phyloP scores from a whole-genome alignment of 2,797 vertebrate genomes.

The Myioborus melanocephalus region DNA sequence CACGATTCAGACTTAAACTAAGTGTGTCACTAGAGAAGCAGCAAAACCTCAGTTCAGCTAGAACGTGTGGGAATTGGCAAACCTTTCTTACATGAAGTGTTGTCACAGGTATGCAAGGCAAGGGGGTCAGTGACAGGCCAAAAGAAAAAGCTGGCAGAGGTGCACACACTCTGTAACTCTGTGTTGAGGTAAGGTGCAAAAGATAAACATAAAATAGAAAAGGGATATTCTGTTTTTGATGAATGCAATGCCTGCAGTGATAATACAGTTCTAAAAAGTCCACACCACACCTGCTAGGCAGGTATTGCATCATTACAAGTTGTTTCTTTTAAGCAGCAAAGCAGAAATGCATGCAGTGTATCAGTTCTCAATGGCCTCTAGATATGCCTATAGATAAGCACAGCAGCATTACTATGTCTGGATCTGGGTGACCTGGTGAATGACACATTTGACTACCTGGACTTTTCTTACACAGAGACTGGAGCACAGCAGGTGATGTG shows the following conservation, averaged over 20 bases:
- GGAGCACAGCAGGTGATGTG: not conserved
- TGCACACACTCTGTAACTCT: not conserved
- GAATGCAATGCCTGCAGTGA: not conserved
- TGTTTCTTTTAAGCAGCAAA: not conserved
- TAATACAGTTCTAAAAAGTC: not conserved
- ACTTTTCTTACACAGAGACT: not conserved
- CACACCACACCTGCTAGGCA: not conserved
- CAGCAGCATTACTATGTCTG: not conserved
- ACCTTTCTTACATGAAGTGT: not conserved
- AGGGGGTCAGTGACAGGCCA: not conserved
- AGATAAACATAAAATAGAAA: not conserved
- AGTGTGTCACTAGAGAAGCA: not conserved
- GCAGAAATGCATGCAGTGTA: not conserved
- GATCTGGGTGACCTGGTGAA: not conserved
- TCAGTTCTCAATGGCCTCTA: not conserved
- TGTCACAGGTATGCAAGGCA: not conserved
- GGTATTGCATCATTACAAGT: not conserved
- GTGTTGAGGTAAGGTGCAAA: not conserved
- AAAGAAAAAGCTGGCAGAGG: not conserved
- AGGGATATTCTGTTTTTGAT: not conserved
- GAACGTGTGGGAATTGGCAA: not conserved
- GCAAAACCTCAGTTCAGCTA: not conserved
- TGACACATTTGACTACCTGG: not conserved
- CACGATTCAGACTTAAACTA: not conserved
- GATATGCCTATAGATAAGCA: not conserved